Conservation (phyloP, 2,113 vertebrate genomes). For the Gymnobelideus leadbeateri region DNA sequence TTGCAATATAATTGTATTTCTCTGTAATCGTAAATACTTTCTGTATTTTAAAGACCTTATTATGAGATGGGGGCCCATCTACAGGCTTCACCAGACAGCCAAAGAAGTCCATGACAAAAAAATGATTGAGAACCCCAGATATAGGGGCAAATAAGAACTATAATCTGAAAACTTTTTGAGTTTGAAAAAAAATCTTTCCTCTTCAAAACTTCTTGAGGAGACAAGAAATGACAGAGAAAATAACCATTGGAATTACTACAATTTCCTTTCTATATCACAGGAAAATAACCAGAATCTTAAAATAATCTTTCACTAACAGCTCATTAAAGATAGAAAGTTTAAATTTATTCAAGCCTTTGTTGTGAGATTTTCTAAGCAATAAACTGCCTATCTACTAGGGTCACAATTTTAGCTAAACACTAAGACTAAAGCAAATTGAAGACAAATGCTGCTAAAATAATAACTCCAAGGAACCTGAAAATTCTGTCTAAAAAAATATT, state of each 20-base stretch:
- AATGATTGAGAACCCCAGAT: not conserved
- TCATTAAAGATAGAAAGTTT: not conserved
- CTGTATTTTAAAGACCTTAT: not conserved
- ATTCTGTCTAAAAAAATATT: constrained; percentile 15
- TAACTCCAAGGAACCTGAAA: not conserved
- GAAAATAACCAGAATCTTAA: constrained; percentile 70
- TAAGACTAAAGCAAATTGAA: constrained; percentile 34
- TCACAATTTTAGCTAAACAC: constrained; percentile 50
- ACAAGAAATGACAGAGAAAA: constrained; percentile 66
- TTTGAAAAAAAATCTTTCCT: constrained; percentile 62
- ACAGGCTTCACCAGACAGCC: not conserved
- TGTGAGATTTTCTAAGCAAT: constrained; percentile 55
- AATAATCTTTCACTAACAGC: constrained; percentile 47
- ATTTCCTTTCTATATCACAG: constrained; percentile 68
- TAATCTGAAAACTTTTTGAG: constrained; percentile 59
- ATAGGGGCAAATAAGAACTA: constrained; percentile 44
- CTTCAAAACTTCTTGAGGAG: constrained; percentile 65
- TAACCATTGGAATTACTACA: constrained; percentile 61
- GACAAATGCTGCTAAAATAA: not conserved
- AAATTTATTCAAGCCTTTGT: constrained; percentile 58
- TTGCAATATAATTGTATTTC: not conserved
- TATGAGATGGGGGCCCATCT: not conserved
- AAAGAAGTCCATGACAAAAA: not conserved
- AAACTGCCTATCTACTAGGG: constrained; percentile 29
- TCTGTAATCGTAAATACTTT: not conserved